Conservation (phyloP, 1,140 invertebrate genomes). For the Ganaspis sp. region DNA sequence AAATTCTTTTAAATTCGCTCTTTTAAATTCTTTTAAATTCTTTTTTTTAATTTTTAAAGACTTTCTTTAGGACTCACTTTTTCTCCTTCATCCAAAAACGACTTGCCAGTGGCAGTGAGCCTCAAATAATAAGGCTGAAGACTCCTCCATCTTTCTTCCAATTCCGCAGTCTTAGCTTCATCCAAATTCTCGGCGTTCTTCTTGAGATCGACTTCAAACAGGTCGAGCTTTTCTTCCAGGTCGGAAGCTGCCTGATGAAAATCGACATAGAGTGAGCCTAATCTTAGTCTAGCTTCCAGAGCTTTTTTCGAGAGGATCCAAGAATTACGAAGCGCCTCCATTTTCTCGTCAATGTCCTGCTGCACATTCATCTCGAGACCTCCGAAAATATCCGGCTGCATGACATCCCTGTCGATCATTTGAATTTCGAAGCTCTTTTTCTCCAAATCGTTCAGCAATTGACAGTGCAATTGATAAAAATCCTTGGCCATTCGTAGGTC, state of each 20-base stretch:
- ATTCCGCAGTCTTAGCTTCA: conserved; percentile 76
- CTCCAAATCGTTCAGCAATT: conserved; percentile 85
- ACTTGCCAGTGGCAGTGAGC: conserved; percentile 80
- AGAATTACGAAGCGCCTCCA: conserved; percentile 79
- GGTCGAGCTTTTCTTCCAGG: conserved; percentile 82
- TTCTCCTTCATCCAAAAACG: conserved; percentile 82
- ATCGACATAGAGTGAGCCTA: conserved; percentile 82
- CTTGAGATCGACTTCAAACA: conserved; percentile 79
- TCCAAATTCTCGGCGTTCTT: conserved; percentile 69
- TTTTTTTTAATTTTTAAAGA: conserved; percentile 31
- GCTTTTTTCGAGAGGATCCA: conserved; percentile 82
- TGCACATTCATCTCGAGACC: conserved; percentile 81
- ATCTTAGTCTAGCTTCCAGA: conserved; percentile 81
- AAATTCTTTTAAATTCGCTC: too few species aligned
- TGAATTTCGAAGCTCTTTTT: conserved; percentile 74
- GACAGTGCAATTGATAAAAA: conserved; percentile 86
- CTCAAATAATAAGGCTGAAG: conserved; percentile 79
- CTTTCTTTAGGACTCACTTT: conserved; percentile 73
- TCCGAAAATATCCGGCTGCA: conserved; percentile 82
- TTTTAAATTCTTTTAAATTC: too few species aligned
- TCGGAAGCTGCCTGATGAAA: conserved; percentile 84
- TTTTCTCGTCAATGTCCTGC: conserved; percentile 80
- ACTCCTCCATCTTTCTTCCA: conserved; percentile 81
- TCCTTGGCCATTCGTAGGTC: conserved; percentile 83
- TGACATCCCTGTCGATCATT: conserved; percentile 79